These are phyloP conservation scores for Mythimna albipuncta DNA, from an alignment of 2,888 invertebrate genomes.

Conservation along the genomic window DNA sequence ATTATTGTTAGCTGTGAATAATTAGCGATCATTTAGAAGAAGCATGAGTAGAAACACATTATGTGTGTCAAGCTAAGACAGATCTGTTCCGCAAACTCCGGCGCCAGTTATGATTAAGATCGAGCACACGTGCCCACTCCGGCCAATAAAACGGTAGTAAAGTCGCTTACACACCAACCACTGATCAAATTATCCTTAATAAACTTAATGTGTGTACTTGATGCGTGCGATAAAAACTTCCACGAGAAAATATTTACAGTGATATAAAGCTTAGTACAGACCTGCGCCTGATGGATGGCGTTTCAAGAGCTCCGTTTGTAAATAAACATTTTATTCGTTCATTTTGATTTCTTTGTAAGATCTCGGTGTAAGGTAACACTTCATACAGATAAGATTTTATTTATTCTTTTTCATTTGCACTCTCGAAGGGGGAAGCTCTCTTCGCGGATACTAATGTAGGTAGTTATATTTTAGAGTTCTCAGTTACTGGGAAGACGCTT, in stretches of 20 bases:
- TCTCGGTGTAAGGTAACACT: constrained; percentile 64
- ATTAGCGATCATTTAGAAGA: constrained; percentile 39
- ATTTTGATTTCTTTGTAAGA: constrained; percentile 61
- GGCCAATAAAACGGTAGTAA: constrained; percentile 71
- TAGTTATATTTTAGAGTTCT: background rate
- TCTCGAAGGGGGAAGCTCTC: constrained; percentile 28
- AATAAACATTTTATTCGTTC: constrained; percentile 60
- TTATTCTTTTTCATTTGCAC: constrained; percentile 50
- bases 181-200: constrained; percentile 67
- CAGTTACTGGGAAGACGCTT: background rate
- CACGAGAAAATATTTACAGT: constrained; percentile 58
- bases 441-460: constrained; percentile 40
- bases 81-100: constrained; percentile 55
- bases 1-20: constrained; percentile 48
- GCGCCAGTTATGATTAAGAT: constrained; percentile 69
- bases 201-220: constrained; percentile 58
- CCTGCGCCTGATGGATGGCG: constrained; percentile 46
- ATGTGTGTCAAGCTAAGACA: constrained; percentile 54
- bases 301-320: constrained; percentile 50
- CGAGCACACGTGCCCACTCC: constrained; percentile 68
- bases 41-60: constrained; percentile 45
- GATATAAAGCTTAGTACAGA: constrained; percentile 53
- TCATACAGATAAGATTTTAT: constrained; percentile 56
- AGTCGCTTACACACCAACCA: constrained; percentile 61
- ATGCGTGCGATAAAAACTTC: constrained; percentile 64